phyloP scores from a whole-genome alignment of 2,888 invertebrate species.

The Rhimphoctona megacephalus region DNA sequence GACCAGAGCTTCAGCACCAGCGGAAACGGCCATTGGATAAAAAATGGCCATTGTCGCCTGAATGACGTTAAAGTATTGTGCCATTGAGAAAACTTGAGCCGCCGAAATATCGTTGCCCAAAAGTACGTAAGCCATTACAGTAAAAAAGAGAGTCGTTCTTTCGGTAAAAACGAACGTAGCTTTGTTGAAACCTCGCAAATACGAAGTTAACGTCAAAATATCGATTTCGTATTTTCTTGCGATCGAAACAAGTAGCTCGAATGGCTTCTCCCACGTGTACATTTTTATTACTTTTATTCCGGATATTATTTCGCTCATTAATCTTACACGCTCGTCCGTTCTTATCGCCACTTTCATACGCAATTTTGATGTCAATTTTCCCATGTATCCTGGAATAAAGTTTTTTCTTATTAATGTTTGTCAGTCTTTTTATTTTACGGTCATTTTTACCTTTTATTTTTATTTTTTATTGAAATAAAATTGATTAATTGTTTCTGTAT shows the following conservation, averaged over 20 bases:
- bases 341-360: constrained; percentile 85
- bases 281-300: constrained; percentile 94
- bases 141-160: constrained; percentile 93
- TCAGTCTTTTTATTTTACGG: not conserved
- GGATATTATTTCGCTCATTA: constrained; percentile 92
- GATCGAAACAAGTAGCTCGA: constrained; percentile 88
- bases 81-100: constrained; percentile 91
- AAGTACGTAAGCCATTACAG: constrained; percentile 91
- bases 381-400: constrained; percentile 84
- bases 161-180: constrained; percentile 92
- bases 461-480: not conserved
- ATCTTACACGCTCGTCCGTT: constrained; percentile 90
- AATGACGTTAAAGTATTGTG: constrained; percentile 91
- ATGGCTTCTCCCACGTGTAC: constrained; percentile 94
- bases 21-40: constrained; percentile 88
- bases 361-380: constrained; percentile 84
- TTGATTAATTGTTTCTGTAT: not conserved
- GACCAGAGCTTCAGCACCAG: constrained; percentile 88
- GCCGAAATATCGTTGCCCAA: constrained; percentile 86
- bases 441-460: not conserved
- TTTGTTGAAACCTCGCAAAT: constrained; percentile 88
- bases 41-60: constrained; percentile 89
- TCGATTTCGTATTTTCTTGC: constrained; percentile 92
- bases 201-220: constrained; percentile 88
- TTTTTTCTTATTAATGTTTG: not conserved